Base-by-base conservation (phyloP, 1,140 invertebrate genomes). In the Rhizoglyphus robini region DNA sequence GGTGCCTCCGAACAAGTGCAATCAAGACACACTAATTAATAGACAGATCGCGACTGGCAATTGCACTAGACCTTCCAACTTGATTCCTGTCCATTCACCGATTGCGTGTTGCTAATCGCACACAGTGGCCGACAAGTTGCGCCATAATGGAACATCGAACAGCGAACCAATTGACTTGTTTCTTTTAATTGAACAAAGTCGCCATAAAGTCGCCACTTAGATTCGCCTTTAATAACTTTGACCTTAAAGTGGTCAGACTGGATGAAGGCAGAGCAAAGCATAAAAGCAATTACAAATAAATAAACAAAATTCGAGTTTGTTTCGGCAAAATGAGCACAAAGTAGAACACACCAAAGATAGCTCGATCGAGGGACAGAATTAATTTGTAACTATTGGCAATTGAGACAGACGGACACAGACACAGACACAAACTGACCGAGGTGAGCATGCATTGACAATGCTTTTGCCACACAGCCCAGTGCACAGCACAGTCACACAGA, bases 41-140 rank as follows among this genome's bases (percentile, higher is more conserved):
- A n/a, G n/a, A n/a, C n/a, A n/a, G n/a, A n/a, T n/a, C n/a, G n/a
- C n/a, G n/a, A n/a, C n/a, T n/a, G n/a, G n/a, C n/a, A n/a, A n/a
- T n/a, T n/a, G n/a, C n/a, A n/a, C n/a, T n/a, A n/a, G 23, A 27
- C 31, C 51, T 15, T 54, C 36, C 8, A 41, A 11, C 36, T 41
- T 41, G 8, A 8, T 8, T 11, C 18, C 36, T 41, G 36, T 41
- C 36, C 36, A 41, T 54, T 54, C 51, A 54, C 51, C 51, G 51
- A 54, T 54, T 54, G 51, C 51, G 51, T 54, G 51, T 32, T 5
- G 51, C 20, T 54, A 54, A 54, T 54, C 51, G 51, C 51, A 25
- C 15, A 25, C 51, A 54, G 8, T 20, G 51, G 20, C 23, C 51
- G 23, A 54, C 51, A 54, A 54, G 51, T 54, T 54, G 31, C 15